Conservation (phyloP, 2,797 vertebrate genomes). For the Melanotaenia boesemani region DNA sequence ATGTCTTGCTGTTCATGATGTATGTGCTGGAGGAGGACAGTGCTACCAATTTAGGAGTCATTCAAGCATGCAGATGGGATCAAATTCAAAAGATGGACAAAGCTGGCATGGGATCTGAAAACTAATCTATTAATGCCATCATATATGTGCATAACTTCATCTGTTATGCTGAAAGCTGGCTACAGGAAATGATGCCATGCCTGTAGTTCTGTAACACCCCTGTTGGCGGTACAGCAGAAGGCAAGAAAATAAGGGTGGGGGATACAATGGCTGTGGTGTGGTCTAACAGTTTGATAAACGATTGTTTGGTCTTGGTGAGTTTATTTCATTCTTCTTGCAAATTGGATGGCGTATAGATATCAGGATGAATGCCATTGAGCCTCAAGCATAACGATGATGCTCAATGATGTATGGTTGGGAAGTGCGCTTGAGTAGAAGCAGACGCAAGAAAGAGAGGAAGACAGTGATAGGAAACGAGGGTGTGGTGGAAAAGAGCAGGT, state of each 20-base stretch:
- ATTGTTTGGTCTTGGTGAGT: constrained; percentile 64
- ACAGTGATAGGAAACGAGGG: not conserved
- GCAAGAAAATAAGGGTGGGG: not conserved
- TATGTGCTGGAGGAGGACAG: constrained; percentile 42
- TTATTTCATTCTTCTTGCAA: constrained; percentile 76
- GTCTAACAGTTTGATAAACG: constrained; percentile 64
- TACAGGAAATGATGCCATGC: constrained; percentile 8
- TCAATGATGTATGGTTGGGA: constrained; percentile 57
- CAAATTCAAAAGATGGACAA: constrained; percentile 50
- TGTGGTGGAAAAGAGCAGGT: constrained; percentile 12
- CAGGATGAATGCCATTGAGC: constrained; percentile 63
- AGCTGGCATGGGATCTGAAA: constrained; percentile 30
- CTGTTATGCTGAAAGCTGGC: constrained; percentile 20
- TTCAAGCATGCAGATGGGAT: constrained; percentile 55
- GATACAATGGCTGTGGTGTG: constrained; percentile 6
- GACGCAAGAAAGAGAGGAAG: not conserved
- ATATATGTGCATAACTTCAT: constrained; percentile 49
- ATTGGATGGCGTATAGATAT: constrained; percentile 71
- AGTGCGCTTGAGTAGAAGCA: constrained; percentile 12
- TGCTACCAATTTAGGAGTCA: constrained; percentile 72
- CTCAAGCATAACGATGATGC: constrained; percentile 55
- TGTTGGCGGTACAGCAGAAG: constrained; percentile 16
- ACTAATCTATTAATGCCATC: constrained; percentile 45
- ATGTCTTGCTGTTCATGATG: constrained; percentile 56
- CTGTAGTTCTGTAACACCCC: constrained; percentile 21